Base-by-base conservation (phyloP, 2,888 invertebrate species). In the Trissolcus japonicus region DNA sequence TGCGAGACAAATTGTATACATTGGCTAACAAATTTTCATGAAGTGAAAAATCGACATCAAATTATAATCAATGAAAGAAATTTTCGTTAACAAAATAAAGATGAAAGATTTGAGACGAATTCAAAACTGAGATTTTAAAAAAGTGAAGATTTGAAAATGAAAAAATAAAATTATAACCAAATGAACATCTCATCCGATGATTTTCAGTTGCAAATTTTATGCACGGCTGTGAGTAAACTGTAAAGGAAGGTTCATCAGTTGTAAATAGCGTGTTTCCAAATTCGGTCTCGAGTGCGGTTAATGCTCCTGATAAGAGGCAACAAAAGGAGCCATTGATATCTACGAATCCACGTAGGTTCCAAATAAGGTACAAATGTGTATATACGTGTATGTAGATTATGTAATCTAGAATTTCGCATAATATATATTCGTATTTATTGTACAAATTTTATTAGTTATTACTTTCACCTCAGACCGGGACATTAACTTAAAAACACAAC, bases 391-490 rank as follows among this genome's bases (percentile, higher is more conserved):
- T 56, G 57, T 62, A 75, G 54, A 41, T 63, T 68, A 68, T 68
- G 63, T 75, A 68, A 68, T 21, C 62, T 35, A 35, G 59, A 59
- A 16, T 60, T n/a, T 19, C 40, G 55, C 56, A 56, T 62, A 60
- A 65, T 69, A 66, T 55, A 61, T 71, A 71, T 62, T 66, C 61
- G 35, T 76, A 76, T 76, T 76, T 71, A 66, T 76, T 76, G 61
- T 66, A 71, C n/a, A 54, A 51, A 40, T 14, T 40, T 60, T 46
- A 19, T 51, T n/a, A n/a, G 16, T 67, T 66, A 41, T 46, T 56
- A 50, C 40, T 29, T 19, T 66, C 50, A 6, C 56, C 46, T 29
- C 61, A 13, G 6, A n/a, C 14, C 11, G 3, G 11, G 14, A 46
- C 14, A 11, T 29, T 29, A 4, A 46, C n/a, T 1, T 41, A 4